Percentiles rank a stretch among this genome's conserved stretches.
Conservation (phyloP, 2,113 vertebrate genomes). For the Myodes glareolus region DNA sequence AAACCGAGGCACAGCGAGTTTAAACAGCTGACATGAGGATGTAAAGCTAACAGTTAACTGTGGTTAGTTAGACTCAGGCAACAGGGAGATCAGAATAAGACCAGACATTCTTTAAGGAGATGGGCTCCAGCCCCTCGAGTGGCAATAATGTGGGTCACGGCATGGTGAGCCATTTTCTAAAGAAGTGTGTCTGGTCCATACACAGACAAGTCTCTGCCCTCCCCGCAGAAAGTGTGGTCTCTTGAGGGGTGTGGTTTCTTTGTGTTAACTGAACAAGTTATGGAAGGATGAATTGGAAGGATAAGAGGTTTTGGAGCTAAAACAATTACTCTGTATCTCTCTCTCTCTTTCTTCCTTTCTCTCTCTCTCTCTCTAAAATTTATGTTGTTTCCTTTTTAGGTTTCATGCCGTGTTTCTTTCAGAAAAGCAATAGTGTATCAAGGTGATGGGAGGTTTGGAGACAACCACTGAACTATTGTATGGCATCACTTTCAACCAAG, state of each 20-base stretch:
- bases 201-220: fast-evolving
- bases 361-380: too few relatives aligned
- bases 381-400: neutral
- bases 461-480: neutral
- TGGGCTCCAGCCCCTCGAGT: neutral
- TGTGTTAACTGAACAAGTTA: neutral
- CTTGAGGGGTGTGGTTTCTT: neutral
- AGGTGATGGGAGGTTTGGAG: neutral
- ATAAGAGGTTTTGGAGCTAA: conserved; percentile 15
- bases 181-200: fast-evolving
- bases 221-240: neutral
- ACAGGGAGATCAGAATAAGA: neutral
- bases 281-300: neutral
- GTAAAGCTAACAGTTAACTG: neutral
- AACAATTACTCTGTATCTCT: neutral
- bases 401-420: neutral
- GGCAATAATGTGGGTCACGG: neutral
- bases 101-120: neutral
- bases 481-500: neutral
- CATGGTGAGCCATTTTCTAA: neutral
- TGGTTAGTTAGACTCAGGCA: neutral
- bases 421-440: conserved; percentile 3
- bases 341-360: too few relatives aligned
- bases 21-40: neutral
- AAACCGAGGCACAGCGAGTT: neutral